Conservation (phyloP, 2,888 invertebrate genomes). For the Nomada ruficornis region DNA sequence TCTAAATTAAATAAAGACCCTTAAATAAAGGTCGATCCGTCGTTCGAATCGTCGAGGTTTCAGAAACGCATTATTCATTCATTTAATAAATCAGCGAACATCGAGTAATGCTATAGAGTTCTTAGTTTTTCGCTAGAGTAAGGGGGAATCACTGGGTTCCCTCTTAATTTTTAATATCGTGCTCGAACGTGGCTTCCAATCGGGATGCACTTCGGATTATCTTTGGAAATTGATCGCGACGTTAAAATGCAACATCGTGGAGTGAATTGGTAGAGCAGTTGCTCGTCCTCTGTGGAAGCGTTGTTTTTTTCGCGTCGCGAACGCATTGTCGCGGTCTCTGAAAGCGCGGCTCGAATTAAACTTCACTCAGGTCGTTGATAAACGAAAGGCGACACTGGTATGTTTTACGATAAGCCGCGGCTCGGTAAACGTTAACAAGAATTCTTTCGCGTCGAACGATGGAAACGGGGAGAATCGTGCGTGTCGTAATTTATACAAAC, state of each 20-base stretch:
- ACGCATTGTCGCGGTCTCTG: conserved; percentile 50
- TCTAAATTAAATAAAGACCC: no score
- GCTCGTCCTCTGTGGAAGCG: conserved; percentile 5
- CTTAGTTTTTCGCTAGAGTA: no score
- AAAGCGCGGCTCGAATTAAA: conserved; percentile 75
- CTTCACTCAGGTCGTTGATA: conserved; percentile 78
- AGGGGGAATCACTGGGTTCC: no score
- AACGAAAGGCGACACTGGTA: conserved; percentile 80
- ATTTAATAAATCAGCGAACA: no score
- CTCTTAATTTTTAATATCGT: no score
- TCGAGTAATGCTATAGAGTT: no score
- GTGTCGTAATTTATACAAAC: no score
- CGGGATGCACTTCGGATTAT: not conserved
- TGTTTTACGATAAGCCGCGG: conserved; percentile 75
- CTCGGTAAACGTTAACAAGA: conserved; percentile 32
- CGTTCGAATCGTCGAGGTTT: no score
- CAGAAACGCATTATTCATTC: no score
- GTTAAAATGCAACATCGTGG: not conserved
- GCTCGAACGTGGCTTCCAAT: no score
- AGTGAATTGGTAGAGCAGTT: not conserved
- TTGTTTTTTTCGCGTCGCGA: conserved; percentile 15
- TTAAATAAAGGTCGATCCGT: no score
- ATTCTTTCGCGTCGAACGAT: conserved; percentile 25
- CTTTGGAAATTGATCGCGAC: not conserved
- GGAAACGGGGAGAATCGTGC: not conserved